Conservation (phyloP, 2,888 invertebrate genomes). For the Agonopterix arenella region DNA sequence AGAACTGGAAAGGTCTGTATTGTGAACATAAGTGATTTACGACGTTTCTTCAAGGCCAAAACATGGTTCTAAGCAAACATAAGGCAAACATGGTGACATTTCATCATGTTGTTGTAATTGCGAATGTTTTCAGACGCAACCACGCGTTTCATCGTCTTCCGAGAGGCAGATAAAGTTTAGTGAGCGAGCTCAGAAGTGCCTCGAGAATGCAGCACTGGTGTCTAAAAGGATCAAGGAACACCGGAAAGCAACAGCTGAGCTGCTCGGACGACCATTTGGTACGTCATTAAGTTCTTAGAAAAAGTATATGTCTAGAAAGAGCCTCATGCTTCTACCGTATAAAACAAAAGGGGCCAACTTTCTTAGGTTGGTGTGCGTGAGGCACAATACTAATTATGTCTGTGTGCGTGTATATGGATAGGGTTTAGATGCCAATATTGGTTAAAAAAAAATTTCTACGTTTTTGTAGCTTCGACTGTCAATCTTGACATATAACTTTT, state of each 20-base stretch:
- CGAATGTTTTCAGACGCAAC: conserved; percentile 29
- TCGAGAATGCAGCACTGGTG: conserved; percentile 71
- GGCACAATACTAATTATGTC: too few species aligned
- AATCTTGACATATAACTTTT: too few species aligned
- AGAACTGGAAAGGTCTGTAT: conserved; percentile 50
- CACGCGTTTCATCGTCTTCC: conserved; percentile 44
- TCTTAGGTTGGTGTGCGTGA: too few species aligned
- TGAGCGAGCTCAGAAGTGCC: conserved; percentile 67
- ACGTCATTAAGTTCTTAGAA: too few species aligned
- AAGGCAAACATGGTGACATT: neutral
- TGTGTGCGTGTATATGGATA: too few species aligned
- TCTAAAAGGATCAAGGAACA: conserved; percentile 70
- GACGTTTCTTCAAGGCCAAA: conserved; percentile 4
- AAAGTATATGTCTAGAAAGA: too few species aligned
- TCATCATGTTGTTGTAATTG: neutral
- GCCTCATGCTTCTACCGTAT: too few species aligned
- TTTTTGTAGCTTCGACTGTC: too few species aligned
- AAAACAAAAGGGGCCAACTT: too few species aligned
- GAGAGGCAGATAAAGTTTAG: conserved; percentile 65
- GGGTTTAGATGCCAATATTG: too few species aligned
- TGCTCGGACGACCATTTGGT: conserved; percentile 66
- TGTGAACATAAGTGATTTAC: conserved; percentile 1
- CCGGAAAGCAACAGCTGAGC: conserved; percentile 66
- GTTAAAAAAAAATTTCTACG: too few species aligned
- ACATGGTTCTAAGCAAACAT: neutral